Evolutionary conservation across 2,113 vertebrate species (phyloP).

Genomic region (Ardeotis arabs): DNA sequence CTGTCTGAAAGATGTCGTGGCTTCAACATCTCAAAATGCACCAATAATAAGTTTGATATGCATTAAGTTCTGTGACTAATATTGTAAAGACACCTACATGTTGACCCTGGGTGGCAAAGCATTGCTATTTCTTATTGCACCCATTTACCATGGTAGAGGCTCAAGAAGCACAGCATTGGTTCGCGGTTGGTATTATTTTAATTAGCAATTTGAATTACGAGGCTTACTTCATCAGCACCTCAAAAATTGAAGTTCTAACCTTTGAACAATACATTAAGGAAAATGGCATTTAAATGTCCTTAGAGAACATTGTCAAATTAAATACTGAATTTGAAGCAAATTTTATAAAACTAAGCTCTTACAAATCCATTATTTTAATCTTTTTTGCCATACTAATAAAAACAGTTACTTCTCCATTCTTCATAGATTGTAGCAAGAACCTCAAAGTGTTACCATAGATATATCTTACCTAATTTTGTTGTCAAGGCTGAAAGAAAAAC

Average conservation of each 20-base stretch:
- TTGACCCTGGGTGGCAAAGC: neutral
- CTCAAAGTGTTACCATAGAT: neutral
- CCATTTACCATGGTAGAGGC: neutral
- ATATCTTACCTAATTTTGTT: neutral
- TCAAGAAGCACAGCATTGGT: neutral
- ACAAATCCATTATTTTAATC: neutral
- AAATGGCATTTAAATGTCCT: neutral
- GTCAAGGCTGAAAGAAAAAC: neutral
- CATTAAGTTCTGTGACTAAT: neutral
- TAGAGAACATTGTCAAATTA: neutral
- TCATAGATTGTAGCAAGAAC: neutral
- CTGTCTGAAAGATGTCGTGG: neutral
- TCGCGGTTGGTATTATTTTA: neutral
- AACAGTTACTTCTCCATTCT: neutral
- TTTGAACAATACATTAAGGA: neutral
- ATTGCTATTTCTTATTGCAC: neutral
- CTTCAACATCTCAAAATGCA: neutral
- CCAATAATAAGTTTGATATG: neutral
- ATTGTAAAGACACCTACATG: neutral
- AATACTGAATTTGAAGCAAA: neutral
- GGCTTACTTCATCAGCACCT: neutral
- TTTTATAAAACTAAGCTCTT: neutral
- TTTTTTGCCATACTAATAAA: neutral
- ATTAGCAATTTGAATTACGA: neutral
- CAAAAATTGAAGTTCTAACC: neutral